phyloP scores from a whole-genome alignment of 2,888 invertebrate species.

The Micoletzkya japonica region DNA sequence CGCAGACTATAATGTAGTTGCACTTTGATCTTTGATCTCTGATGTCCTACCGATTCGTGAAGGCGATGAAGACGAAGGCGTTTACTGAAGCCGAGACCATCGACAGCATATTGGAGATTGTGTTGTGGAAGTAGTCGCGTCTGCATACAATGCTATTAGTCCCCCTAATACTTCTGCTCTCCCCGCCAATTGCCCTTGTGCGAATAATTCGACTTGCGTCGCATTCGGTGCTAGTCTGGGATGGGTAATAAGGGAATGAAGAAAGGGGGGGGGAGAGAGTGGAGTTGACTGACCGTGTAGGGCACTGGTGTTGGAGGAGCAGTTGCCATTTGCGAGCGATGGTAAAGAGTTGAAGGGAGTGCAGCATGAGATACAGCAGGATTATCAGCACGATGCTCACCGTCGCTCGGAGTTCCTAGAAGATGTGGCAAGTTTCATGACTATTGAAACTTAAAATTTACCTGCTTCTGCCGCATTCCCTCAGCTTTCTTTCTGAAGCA shows the following conservation, averaged over 20 bases:
- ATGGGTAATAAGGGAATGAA: background rate
- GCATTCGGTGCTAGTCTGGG: background rate
- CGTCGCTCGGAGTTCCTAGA: constrained; percentile 42
- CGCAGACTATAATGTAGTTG: constrained; percentile 25
- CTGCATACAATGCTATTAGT: too few species aligned
- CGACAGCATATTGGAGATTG: constrained; percentile 56
- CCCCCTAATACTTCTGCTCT: background rate
- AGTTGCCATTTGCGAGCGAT: constrained; percentile 61
- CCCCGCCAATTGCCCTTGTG: background rate
- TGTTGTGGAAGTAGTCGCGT: constrained; percentile 59
- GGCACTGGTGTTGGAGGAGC: constrained; percentile 54
- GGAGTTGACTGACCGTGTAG: constrained; percentile 55
- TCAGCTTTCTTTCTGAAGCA: constrained; percentile 50
- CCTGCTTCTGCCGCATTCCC: constrained; percentile 55
- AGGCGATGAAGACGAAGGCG: constrained; percentile 63
- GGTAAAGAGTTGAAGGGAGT: constrained; percentile 55
- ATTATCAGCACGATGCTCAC: constrained; percentile 61
- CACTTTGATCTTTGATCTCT: background rate
- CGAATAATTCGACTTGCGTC: background rate
- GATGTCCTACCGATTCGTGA: constrained; percentile 51
- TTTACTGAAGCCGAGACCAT: constrained; percentile 61
- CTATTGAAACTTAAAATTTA: constrained; percentile 21
- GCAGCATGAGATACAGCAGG: constrained; percentile 59
- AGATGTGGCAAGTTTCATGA: background rate
- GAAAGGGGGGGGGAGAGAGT: too few species aligned